Conservation (phyloP, 2,888 invertebrate species). For the Plebejus argus region DNA sequence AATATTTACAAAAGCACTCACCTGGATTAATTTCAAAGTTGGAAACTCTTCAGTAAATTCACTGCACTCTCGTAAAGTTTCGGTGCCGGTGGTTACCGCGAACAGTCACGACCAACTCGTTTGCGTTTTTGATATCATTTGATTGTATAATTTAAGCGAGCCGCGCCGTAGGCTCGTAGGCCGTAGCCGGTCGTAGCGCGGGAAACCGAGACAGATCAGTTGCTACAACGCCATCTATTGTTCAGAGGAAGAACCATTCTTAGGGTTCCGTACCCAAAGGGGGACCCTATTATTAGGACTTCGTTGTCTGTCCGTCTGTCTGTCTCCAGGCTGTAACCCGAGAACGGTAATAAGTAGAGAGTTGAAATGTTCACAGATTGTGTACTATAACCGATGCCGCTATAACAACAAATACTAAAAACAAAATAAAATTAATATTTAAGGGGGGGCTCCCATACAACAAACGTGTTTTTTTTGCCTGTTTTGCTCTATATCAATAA, state of each 20-base stretch:
- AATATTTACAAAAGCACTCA: constrained; percentile 1
- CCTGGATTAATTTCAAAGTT: neutral
- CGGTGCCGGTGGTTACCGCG: constrained; percentile 9
- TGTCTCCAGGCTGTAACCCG: too few species aligned
- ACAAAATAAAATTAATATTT: too few species aligned
- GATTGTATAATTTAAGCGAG: constrained; percentile 69
- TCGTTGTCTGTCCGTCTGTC: too few species aligned
- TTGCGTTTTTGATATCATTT: constrained; percentile 73
- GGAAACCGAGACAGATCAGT: constrained; percentile 49
- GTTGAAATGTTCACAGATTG: too few species aligned
- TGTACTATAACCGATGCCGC: too few species aligned
- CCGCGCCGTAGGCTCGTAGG: constrained; percentile 49
- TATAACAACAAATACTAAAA: too few species aligned
- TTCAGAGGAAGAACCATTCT: constrained; percentile 46
- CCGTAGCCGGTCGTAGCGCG: constrained; percentile 39
- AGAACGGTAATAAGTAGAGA: too few species aligned
- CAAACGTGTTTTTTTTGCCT: too few species aligned
- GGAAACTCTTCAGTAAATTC: neutral
- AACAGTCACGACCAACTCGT: constrained; percentile 52
- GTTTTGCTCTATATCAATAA: too few species aligned
- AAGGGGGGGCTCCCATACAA: too few species aligned
- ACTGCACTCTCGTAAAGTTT: constrained; percentile 22
- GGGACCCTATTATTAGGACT: too few species aligned
- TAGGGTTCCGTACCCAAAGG: too few species aligned
- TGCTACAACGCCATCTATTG: constrained; percentile 53